These are phyloP conservation scores for Microctenopoma steveboyesi DNA, from an alignment of 2,797 vertebrate species.

Conservation along the genomic window DNA sequence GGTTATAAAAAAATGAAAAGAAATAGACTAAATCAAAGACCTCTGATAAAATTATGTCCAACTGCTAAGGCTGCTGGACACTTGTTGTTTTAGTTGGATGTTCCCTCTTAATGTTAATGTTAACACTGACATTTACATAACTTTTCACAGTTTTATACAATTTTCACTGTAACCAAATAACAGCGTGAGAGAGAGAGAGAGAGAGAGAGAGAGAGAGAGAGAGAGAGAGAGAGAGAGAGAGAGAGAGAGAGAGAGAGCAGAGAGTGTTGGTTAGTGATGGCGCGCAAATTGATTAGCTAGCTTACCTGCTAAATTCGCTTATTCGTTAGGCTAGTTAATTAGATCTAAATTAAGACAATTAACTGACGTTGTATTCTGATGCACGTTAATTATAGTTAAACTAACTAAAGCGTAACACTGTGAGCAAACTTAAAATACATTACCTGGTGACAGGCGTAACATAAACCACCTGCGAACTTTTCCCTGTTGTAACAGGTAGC, in stretches of 20 bases:
- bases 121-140: neutral
- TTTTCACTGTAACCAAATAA: neutral
- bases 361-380: neutral
- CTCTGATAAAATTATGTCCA: neutral
- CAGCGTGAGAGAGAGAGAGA: too few relatives aligned
- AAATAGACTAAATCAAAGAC: neutral
- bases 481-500: neutral
- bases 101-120: constrained; percentile 1
- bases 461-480: too few relatives aligned
- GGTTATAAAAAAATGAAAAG: neutral
- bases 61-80: neutral
- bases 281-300: neutral
- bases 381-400: neutral
- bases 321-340: neutral
- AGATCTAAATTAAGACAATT: neutral
- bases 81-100: constrained; percentile 14
- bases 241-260: too few relatives aligned
- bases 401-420: neutral
- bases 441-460: neutral
- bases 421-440: neutral
- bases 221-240: too few relatives aligned
- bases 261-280: too few relatives aligned
- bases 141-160: neutral
- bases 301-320: too few relatives aligned
- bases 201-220: too few relatives aligned